Evolutionary conservation across 2,113 vertebrate genomes (phyloP).

Genomic region (Philantomba maxwellii): DNA sequence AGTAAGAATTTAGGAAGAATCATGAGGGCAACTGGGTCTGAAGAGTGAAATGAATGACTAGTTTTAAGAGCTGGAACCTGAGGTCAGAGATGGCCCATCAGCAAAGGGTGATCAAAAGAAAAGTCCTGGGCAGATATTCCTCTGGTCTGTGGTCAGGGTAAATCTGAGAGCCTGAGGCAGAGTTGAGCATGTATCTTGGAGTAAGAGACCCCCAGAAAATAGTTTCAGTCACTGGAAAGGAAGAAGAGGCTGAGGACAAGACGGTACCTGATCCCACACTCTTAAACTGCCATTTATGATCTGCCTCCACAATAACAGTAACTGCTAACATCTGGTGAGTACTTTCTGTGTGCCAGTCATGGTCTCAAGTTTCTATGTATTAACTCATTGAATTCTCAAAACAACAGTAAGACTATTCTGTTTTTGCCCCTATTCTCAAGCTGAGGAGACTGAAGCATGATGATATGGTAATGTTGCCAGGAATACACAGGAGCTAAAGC

Average conservation of each 20-base stretch:
- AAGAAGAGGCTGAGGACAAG: background rate
- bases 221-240: background rate
- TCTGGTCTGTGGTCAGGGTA: background rate
- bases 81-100: background rate
- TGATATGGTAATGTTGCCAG: background rate
- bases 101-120: background rate
- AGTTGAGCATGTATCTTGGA: background rate
- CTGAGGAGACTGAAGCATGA: background rate
- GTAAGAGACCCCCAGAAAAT: background rate
- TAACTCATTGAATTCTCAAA: background rate
- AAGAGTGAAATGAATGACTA: background rate
- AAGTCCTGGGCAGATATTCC: background rate
- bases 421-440: background rate
- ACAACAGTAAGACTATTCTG: background rate
- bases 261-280: background rate
- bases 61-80: background rate
- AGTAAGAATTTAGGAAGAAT: background rate
- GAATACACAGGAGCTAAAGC: background rate
- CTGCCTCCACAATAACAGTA: background rate
- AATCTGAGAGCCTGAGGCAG: background rate
- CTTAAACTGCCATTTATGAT: background rate
- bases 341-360: background rate
- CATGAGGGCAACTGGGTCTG: background rate
- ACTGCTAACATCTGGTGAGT: background rate
- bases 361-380: background rate